A percentile compares a stretch with the other conserved stretches of the same genome.
Conservation (phyloP, 1,140 invertebrate species). For the Heliconius hewitsoni region DNA sequence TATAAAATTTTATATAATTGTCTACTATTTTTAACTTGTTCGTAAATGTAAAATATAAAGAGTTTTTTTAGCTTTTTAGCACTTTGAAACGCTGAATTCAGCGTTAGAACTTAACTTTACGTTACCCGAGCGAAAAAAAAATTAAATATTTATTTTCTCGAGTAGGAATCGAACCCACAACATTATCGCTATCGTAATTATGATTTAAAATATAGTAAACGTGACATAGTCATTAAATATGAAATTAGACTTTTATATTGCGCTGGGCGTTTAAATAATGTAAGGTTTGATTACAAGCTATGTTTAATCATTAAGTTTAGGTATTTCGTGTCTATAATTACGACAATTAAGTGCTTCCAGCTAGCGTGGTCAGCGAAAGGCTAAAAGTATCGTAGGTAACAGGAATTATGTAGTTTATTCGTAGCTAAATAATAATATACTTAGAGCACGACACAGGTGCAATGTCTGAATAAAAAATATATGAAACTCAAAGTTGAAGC, state of each 20-base stretch:
- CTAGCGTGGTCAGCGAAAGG: constrained; percentile 30
- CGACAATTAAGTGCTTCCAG: constrained; percentile 14
- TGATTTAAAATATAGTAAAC: not conserved
- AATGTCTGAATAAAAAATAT: not conserved
- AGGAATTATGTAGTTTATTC: constrained; percentile 1
- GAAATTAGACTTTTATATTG: not conserved
- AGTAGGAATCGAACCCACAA: too few species aligned
- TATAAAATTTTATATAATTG: too few species aligned
- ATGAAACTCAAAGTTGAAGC: too few species aligned
- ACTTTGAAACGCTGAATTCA: too few species aligned
- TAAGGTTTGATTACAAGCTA: constrained; percentile 15
- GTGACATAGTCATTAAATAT: not conserved
- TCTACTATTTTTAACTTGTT: too few species aligned
- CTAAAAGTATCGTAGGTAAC: constrained; percentile 13
- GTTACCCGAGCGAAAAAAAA: too few species aligned
- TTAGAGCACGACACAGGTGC: not conserved
- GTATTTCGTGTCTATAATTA: constrained; percentile 32
- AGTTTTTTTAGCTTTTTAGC: too few species aligned
- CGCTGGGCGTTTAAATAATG: constrained; percentile 19
- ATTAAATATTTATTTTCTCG: too few species aligned
- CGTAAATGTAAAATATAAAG: too few species aligned
- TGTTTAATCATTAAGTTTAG: constrained; percentile 17
- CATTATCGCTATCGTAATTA: too few species aligned
- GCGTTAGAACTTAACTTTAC: too few species aligned
- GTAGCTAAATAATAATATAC: constrained; percentile 17